These are phyloP conservation scores for Yponomeuta sedellus DNA, from an alignment of 2,888 invertebrate genomes.

Conservation along the genomic window DNA sequence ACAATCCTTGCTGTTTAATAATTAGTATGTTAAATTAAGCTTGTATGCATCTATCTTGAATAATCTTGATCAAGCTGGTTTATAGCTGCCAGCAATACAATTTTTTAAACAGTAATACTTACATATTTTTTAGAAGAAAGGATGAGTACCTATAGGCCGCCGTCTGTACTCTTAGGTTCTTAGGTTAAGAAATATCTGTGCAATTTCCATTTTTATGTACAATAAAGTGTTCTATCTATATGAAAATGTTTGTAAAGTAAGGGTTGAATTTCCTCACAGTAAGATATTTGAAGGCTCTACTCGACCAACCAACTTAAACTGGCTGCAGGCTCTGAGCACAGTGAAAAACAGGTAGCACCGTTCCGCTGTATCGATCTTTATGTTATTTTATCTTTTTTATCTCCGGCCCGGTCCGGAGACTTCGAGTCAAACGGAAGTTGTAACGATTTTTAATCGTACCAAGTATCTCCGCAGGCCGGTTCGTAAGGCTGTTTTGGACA, in stretches of 20 bases:
- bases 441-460: constrained; percentile 74
- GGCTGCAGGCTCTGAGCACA: constrained; percentile 48
- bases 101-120: neutral
- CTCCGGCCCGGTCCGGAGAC: constrained; percentile 57
- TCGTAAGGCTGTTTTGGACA: constrained; percentile 50
- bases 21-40: no score
- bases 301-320: constrained; percentile 34
- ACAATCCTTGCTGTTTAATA: neutral
- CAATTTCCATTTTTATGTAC: no score
- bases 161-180: no score
- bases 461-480: constrained; percentile 66
- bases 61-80: no score
- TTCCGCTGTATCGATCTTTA: constrained; percentile 71
- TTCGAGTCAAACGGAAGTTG: constrained; percentile 72
- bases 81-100: neutral
- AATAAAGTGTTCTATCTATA: no score
- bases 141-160: no score
- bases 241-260: no score
- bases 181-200: no score
- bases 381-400: constrained; percentile 73
- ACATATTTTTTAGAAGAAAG: neutral
- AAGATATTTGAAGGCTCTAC: neutral
- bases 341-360: constrained; percentile 73
- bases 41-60: no score
- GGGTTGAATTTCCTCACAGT: no score